Evolutionary conservation across 2,113 vertebrate species (phyloP).

Genomic region (Pelvicachromis taeniatus): DNA sequence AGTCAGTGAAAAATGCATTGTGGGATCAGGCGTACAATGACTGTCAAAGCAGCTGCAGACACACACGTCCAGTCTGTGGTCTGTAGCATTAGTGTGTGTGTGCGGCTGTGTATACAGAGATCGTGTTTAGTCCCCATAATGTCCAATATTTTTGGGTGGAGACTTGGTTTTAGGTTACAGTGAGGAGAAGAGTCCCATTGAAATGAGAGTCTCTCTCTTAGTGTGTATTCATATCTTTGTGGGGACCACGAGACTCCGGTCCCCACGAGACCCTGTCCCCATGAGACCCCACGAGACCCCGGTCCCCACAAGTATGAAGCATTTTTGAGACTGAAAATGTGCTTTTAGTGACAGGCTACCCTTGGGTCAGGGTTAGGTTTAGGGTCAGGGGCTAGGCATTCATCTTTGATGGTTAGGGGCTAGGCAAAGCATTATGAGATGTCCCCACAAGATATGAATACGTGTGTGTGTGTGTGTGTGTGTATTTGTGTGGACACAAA

Average conservation of each 20-base stretch:
- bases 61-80: not conserved
- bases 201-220: not conserved
- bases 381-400: not conserved
- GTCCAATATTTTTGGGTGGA: not conserved
- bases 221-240: not conserved
- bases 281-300: no score
- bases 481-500: no score
- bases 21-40: not conserved
- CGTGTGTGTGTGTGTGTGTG: not conserved
- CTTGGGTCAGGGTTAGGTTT: not conserved
- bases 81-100: not conserved
- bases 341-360: not conserved
- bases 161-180: not conserved
- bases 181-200: not conserved
- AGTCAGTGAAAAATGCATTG: not conserved
- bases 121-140: not conserved
- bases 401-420: not conserved
- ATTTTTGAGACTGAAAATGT: not conserved
- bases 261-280: no score
- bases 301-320: not conserved
- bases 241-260: no score
- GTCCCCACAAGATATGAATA: not conserved
- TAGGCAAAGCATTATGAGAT: not conserved
- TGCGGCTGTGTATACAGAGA: not conserved
- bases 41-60: constrained; percentile 23